Base-by-base conservation (phyloP, 2,797 vertebrate genomes). In the Lophius americanus region DNA sequence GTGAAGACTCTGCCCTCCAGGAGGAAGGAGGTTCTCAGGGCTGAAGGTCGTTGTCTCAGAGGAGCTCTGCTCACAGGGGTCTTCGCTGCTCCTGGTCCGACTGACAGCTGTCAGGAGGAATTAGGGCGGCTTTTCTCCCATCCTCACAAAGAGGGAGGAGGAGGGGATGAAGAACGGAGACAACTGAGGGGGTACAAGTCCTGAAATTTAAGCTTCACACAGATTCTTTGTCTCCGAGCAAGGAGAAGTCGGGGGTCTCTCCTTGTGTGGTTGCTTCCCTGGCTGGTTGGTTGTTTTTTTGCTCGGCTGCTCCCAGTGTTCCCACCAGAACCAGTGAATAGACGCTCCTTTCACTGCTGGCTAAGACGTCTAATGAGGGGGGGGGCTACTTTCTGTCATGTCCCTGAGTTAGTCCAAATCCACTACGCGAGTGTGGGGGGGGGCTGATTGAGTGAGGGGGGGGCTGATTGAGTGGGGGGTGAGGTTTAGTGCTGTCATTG, bases 331-430 rank as follows among this genome's bases (percentile, higher is more conserved):
- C 73, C 67, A 69, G 68, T 84, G 86, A 90, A 90, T 84, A 73
- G 82, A 66, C 36, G 57, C 60, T 79, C 12, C 73, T 70, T 83
- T 83, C 66, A 85, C 38, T 5, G 68, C 70, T 65, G 41, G 10
- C 73, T 75, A 54, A 81, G 86, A 68, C 58, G 58, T 60, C 82
- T 88, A 88, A 88, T 88, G 85, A 88, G 88, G 81, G 65, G 82
- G 84, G 82, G 84, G 83, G 81, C 79, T 73, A 61, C 74, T 64
- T 70, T 54, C 68, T 73, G 74, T 76, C 56, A 60, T 52, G 57
- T 53, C 46, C 32, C 44, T 60, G 59, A 39, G 56, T 51, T 13
- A 32, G 42, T 50, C 41, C 37, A 38, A 23, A 23, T 23, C 23
- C 23, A 23, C 48, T 57, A 54, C 43, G 67, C 63, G 51, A 52